A percentile compares a stretch with the other conserved stretches of the same genome.
Conservation (phyloP, 2,797 vertebrate genomes). For the Eupleurogrammus muticus region DNA sequence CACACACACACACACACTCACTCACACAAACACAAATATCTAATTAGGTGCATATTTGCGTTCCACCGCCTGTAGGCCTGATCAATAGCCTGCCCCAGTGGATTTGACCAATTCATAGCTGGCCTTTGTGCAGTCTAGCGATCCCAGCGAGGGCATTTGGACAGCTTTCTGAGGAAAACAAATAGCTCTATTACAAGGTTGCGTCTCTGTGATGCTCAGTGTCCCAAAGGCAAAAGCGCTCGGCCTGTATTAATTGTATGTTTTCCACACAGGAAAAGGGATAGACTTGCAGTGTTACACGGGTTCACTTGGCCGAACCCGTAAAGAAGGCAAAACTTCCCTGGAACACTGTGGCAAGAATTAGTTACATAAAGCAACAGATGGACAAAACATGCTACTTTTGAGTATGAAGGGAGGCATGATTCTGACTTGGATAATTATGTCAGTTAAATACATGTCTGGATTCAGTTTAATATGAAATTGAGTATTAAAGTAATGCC, state of each 20-base stretch:
- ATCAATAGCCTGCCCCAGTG: constrained; percentile 79
- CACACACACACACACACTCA: constrained; percentile 15
- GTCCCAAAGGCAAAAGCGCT: constrained; percentile 78
- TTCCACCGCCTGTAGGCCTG: constrained; percentile 65
- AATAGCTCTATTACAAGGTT: constrained; percentile 84
- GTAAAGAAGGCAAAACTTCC: neutral
- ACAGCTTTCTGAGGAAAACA: constrained; percentile 85
- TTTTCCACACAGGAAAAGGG: constrained; percentile 49
- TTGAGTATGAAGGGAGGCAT: neutral
- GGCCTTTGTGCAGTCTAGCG: constrained; percentile 64
- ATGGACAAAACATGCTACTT: neutral
- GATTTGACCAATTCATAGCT: constrained; percentile 79
- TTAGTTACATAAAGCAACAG: neutral
- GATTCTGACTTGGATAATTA: neutral
- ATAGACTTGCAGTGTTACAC: constrained; percentile 34
- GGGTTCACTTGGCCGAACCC: constrained; percentile 30
- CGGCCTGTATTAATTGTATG: constrained; percentile 71
- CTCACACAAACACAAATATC: constrained; percentile 48
- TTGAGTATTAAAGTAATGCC: neutral
- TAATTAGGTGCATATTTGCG: constrained; percentile 79
- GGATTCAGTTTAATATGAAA: constrained; percentile 1
- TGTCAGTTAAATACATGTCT: neutral
- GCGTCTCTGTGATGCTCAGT: constrained; percentile 79
- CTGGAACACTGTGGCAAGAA: neutral
- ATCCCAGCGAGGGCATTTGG: constrained; percentile 64